Conservation (phyloP, 2,797 vertebrate species). For the Borostomias antarcticus region DNA sequence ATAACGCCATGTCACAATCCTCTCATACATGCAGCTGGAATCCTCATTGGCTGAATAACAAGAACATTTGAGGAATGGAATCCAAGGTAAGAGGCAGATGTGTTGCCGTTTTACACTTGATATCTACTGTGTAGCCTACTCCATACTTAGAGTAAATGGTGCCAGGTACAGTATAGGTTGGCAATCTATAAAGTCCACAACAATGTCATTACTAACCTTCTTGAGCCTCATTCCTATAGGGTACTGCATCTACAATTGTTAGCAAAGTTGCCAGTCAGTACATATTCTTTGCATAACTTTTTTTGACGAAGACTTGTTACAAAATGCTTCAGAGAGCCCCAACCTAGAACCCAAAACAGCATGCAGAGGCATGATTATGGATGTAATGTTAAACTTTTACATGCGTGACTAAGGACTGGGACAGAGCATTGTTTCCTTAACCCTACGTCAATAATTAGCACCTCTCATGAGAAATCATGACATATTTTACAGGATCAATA, state of each 20-base stretch:
- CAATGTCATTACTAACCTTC: neutral
- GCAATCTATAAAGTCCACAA: neutral
- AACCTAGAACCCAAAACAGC: too few species aligned
- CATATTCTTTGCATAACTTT: neutral
- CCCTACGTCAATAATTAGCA: too few species aligned
- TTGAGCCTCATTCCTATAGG: neutral
- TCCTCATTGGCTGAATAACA: conserved; percentile 1
- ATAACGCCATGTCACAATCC: conserved; percentile 4
- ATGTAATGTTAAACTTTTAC: too few species aligned
- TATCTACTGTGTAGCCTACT: neutral
- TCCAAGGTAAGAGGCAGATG: conserved; percentile 50
- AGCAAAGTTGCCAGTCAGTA: neutral
- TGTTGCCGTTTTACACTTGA: neutral
- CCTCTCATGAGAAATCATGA: too few species aligned
- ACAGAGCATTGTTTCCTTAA: too few species aligned
- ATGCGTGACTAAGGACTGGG: too few species aligned
- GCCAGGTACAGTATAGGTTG: neutral
- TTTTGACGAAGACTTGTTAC: too few species aligned
- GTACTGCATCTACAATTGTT: neutral
- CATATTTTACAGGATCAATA: too few species aligned
- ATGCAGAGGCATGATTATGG: too few species aligned
- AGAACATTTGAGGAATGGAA: conserved; percentile 28
- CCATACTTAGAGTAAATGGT: neutral
- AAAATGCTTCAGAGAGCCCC: too few species aligned
- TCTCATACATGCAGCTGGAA: neutral